These are phyloP conservation scores for Atherinomorus stipes DNA, from an alignment of 2,113 vertebrate species.

Conservation along the genomic window DNA sequence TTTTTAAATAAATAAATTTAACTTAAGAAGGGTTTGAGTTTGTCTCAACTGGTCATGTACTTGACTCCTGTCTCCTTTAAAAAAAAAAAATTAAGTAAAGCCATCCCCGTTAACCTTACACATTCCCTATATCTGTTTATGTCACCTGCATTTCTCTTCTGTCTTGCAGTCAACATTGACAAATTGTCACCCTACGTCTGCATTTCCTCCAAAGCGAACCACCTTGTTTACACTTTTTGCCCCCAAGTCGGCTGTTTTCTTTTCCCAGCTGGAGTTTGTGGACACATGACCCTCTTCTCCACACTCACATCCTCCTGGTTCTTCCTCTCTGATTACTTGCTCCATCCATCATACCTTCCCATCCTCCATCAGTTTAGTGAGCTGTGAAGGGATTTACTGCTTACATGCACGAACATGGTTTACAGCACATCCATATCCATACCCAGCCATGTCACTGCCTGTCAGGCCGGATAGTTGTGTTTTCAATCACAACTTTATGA, in stretches of 20 bases:
- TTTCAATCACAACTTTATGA: conserved; percentile 1
- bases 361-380: conserved; percentile 36
- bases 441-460: neutral
- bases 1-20: no score
- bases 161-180: conserved; percentile 31
- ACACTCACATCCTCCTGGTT: conserved; percentile 5
- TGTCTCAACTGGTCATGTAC: neutral
- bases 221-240: conserved; percentile 7
- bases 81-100: neutral
- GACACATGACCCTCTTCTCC: conserved; percentile 17
- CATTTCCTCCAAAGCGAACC: conserved; percentile 14
- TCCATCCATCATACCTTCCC: conserved; percentile 60
- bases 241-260: conserved; percentile 35
- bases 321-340: conserved; percentile 6
- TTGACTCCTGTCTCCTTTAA: neutral
- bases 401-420: conserved; percentile 38
- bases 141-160: conserved; percentile 1
- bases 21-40: neutral
- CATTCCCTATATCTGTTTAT: neutral
- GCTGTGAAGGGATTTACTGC: conserved; percentile 60
- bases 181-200: conserved; percentile 18
- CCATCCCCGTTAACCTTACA: neutral
- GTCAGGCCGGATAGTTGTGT: conserved; percentile 4
- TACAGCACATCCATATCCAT: conserved; percentile 34
- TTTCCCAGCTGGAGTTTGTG: conserved; percentile 16